Percentiles rank a stretch among this genome's conserved stretches.
phyloP scores from a whole-genome alignment of 2,797 vertebrate species.

The Anguilla pacifica region DNA sequence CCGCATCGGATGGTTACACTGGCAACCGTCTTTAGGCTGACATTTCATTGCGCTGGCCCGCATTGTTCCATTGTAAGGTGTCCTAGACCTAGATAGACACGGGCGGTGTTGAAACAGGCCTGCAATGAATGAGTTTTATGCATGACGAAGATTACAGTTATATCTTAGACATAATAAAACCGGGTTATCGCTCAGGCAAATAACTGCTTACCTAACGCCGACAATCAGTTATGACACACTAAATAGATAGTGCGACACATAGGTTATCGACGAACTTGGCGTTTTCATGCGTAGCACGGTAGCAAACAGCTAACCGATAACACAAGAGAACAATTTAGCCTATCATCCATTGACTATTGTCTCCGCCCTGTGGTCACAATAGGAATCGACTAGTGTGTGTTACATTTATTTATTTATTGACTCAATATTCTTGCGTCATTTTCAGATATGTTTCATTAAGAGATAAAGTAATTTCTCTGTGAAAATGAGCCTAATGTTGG shows the following conservation, averaged over 20 bases:
- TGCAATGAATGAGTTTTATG: not conserved
- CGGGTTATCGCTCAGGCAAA: not conserved
- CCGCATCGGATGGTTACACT: not conserved
- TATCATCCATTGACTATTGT: constrained; percentile 12
- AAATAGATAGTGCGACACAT: not conserved
- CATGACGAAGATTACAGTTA: not conserved
- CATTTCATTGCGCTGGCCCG: not conserved
- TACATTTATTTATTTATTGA: not conserved
- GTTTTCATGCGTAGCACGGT: not conserved
- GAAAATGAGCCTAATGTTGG: too few species aligned
- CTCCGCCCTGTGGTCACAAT: constrained; percentile 27
- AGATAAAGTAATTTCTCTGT: too few species aligned
- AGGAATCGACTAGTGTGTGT: not conserved
- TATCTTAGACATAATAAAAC: not conserved
- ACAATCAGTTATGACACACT: not conserved
- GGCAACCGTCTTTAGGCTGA: not conserved
- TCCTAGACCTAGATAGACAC: not conserved
- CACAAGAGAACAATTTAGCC: not conserved
- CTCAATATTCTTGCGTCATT: too few species aligned
- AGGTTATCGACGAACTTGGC: not conserved
- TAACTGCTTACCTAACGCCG: not conserved
- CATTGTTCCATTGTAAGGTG: not conserved
- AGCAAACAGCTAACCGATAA: not conserved
- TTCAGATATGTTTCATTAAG: too few species aligned
- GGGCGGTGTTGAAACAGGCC: not conserved